Evolutionary conservation across 2,113 vertebrate species (phyloP).

Genomic region (Nansenia antarctica): DNA sequence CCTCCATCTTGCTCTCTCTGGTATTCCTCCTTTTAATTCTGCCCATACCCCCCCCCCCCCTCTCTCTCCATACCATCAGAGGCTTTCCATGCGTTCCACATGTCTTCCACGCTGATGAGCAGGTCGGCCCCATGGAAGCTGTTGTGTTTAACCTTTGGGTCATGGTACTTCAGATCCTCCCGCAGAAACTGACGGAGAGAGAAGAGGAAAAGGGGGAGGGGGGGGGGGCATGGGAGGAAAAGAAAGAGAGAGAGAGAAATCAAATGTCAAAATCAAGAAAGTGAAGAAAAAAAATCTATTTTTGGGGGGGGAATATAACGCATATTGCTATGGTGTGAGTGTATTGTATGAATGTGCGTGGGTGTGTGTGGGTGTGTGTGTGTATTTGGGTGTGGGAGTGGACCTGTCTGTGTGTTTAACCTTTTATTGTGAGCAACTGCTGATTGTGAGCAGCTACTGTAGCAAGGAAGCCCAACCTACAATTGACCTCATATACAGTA

Average conservation of each 20-base stretch:
- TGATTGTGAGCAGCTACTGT: too few relatives aligned
- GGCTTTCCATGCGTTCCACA: slow-evolving; percentile 91
- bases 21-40: too few relatives aligned
- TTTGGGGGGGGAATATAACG: background rate
- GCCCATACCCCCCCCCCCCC: too few relatives aligned
- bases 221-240: background rate
- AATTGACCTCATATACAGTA: too few relatives aligned
- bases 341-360: background rate
- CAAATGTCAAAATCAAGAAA: background rate
- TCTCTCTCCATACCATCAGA: slow-evolving; percentile 79
- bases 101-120: slow-evolving; percentile 92
- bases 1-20: slow-evolving; percentile 72
- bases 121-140: slow-evolving; percentile 91
- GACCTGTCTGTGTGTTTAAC: background rate
- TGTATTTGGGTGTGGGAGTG: background rate
- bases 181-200: slow-evolving; percentile 83
- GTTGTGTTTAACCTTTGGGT: slow-evolving; percentile 88
- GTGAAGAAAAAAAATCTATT: background rate
- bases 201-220: background rate
- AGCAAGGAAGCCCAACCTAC: too few relatives aligned
- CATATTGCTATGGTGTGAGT: background rate
- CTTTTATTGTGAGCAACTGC: background rate
- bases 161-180: slow-evolving; percentile 87
- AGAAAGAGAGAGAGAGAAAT: background rate
- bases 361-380: background rate